Conservation (phyloP, 1,140 invertebrate species). For the Cherax destructor region DNA sequence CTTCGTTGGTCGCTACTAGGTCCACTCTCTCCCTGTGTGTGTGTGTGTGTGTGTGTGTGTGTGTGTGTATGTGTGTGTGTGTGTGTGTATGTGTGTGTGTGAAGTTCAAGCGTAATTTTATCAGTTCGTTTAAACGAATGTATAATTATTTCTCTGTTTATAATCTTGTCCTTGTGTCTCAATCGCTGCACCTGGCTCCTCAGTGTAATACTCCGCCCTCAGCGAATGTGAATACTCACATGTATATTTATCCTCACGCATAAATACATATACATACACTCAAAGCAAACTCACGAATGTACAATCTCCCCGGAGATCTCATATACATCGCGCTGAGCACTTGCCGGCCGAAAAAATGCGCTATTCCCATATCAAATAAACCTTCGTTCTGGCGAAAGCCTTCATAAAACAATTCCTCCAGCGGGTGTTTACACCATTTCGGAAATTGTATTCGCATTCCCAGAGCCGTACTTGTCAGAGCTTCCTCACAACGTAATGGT, state of each 20-base stretch:
- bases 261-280: slow-evolving; percentile 2
- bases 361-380: slow-evolving; percentile 68
- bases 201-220: too few relatives aligned
- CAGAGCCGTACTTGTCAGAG: slow-evolving; percentile 60
- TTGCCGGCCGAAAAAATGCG: slow-evolving; percentile 43
- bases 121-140: too few relatives aligned
- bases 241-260: background rate
- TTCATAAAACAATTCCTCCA: slow-evolving; percentile 68
- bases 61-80: too few relatives aligned
- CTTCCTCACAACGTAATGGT: slow-evolving; percentile 63
- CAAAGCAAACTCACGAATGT: slow-evolving; percentile 3
- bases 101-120: too few relatives aligned
- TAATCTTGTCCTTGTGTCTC: too few relatives aligned
- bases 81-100: too few relatives aligned
- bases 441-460: slow-evolving; percentile 68
- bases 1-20: too few relatives aligned
- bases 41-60: too few relatives aligned
- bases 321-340: slow-evolving; percentile 36
- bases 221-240: too few relatives aligned
- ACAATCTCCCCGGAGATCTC: slow-evolving; percentile 34
- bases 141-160: too few relatives aligned
- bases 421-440: slow-evolving; percentile 66
- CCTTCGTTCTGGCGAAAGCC: slow-evolving; percentile 54
- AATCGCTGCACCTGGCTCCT: too few relatives aligned
- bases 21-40: too few relatives aligned